Conservation (phyloP, 2,113 vertebrate genomes). For the Nycticryphes semicollaris region DNA sequence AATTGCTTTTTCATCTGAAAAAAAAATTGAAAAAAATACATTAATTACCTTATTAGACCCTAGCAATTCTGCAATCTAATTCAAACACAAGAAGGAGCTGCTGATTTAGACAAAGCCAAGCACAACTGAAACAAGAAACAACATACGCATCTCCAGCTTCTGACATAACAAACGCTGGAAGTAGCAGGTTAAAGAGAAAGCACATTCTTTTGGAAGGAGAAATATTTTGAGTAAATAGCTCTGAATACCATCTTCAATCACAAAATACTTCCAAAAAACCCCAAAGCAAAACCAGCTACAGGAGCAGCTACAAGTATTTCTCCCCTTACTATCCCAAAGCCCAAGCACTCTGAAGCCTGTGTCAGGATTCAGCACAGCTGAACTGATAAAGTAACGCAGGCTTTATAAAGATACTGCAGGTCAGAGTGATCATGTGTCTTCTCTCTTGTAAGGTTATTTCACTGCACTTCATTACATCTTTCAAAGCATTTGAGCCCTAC, state of each 20-base stretch:
- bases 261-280: background rate
- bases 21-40: slow-evolving; percentile 47
- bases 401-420: background rate
- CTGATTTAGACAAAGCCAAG: background rate
- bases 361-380: background rate
- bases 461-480: background rate
- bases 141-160: background rate
- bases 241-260: background rate
- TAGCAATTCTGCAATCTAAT: background rate
- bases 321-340: background rate
- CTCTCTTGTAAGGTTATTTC: background rate
- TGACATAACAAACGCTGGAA: background rate
- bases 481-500: background rate
- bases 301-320: background rate
- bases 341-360: background rate
- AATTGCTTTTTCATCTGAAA: slow-evolving; percentile 96
- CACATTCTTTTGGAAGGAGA: background rate
- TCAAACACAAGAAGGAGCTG: background rate
- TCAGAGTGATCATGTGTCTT: background rate
- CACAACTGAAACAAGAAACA: background rate
- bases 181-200: background rate
- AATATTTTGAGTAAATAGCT: background rate
- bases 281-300: background rate
- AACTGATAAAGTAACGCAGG: background rate
- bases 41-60: background rate